These are phyloP conservation scores for Amazona vittata DNA, from an alignment of 2,113 vertebrate genomes.

Conservation along the genomic window DNA sequence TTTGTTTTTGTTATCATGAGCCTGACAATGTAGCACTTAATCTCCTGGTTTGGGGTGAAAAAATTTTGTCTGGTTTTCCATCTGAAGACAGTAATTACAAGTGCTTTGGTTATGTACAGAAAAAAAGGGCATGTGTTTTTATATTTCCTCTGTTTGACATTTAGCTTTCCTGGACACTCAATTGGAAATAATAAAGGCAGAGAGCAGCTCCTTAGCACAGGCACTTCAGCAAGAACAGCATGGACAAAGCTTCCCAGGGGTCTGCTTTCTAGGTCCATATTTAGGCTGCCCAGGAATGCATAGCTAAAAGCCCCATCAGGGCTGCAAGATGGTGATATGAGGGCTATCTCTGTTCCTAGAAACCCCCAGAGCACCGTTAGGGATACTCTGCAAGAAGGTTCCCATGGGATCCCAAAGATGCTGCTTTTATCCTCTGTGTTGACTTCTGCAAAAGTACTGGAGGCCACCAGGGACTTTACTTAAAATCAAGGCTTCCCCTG, in stretches of 20 bases:
- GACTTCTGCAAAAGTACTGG: neutral
- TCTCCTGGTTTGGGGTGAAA: neutral
- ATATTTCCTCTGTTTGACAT: neutral
- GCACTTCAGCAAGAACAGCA: neutral
- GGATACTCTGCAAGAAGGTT: neutral
- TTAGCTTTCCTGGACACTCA: neutral
- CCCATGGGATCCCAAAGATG: neutral
- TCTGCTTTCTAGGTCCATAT: neutral
- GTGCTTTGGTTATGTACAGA: accelerated
- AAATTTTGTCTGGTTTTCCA: neutral
- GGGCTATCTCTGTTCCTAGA: neutral
- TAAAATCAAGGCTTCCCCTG: neutral
- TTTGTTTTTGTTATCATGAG: neutral
- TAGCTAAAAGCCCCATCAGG: neutral
- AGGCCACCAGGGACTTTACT: neutral
- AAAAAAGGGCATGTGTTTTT: neutral
- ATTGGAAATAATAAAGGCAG: neutral
- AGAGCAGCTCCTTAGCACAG: neutral
- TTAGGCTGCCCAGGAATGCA: accelerated
- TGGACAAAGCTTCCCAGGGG: neutral
- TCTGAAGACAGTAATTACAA: neutral
- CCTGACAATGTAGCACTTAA: accelerated
- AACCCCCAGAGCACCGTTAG: accelerated
- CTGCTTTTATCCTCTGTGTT: neutral
- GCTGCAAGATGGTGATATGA: accelerated